These are phyloP conservation scores for Platalea minor DNA, from an alignment of 2,797 vertebrate species.

Conservation along the genomic window DNA sequence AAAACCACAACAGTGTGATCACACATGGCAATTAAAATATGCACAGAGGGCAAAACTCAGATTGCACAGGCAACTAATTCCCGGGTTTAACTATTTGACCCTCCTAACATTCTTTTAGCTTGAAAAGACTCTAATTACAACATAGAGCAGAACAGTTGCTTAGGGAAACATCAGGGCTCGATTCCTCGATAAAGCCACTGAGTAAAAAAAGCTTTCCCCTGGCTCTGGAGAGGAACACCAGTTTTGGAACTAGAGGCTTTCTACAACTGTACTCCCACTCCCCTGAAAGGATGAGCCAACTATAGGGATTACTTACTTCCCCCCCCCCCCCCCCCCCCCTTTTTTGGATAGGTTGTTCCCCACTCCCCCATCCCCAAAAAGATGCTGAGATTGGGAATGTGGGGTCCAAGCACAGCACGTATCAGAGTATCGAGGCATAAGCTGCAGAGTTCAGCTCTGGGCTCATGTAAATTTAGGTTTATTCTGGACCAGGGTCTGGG, in stretches of 20 bases:
- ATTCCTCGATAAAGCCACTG: neutral
- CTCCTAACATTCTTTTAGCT: neutral
- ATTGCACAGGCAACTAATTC: neutral
- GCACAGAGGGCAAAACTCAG: neutral
- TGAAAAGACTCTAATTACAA: neutral
- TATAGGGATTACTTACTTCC: neutral
- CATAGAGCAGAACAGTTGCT: neutral
- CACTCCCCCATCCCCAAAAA: neutral
- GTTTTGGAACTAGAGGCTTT: neutral
- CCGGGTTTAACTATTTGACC: neutral
- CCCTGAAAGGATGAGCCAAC: neutral
- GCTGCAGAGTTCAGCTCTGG: neutral
- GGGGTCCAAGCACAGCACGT: neutral
- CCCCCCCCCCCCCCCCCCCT: too few species aligned
- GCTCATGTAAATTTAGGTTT: neutral
- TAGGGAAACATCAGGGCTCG: neutral
- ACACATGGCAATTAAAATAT: neutral
- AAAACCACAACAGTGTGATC: neutral
- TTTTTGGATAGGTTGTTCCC: neutral
- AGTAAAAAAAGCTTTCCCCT: neutral
- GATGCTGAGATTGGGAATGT: neutral
- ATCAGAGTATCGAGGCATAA: neutral
- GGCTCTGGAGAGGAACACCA: neutral
- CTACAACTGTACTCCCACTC: neutral
- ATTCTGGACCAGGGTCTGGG: neutral